Evolutionary conservation across 2,797 vertebrate genomes (phyloP).

Genomic region (Lates japonicus): DNA sequence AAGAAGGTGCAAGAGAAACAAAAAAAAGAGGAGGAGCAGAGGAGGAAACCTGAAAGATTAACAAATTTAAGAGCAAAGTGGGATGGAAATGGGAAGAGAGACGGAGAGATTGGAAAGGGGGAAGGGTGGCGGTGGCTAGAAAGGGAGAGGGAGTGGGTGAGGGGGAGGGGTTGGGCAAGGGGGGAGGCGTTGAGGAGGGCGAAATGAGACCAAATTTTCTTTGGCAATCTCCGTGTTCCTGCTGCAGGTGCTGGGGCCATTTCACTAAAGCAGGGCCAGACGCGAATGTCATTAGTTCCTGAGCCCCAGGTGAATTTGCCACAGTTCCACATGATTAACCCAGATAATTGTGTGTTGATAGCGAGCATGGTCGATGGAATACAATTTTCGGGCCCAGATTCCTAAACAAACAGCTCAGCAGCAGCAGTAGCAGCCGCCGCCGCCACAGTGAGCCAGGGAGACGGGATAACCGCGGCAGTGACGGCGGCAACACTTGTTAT

Average conservation of each 20-base stretch:
- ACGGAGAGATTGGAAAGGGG: constrained; percentile 65
- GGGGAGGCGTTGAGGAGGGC: constrained; percentile 86
- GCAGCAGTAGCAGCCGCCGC: constrained; percentile 64
- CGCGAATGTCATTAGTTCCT: constrained; percentile 99
- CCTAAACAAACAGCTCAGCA: constrained; percentile 99
- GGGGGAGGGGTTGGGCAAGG: constrained; percentile 76
- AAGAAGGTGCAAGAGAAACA: constrained; percentile 22
- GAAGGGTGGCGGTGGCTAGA: constrained; percentile 31
- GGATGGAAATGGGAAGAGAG: constrained; percentile 63
- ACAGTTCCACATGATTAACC: constrained; percentile 99
- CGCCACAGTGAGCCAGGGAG: constrained; percentile 85
- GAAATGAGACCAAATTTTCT: constrained; percentile 98
- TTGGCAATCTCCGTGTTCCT: constrained; percentile 99
- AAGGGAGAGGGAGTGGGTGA: constrained; percentile 34
- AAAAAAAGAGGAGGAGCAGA: constrained; percentile 37
- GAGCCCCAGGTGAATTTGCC: constrained; percentile 99
- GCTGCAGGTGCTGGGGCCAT: constrained; percentile 99
- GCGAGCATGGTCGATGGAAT: constrained; percentile 99
- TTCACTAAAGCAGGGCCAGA: constrained; percentile 99
- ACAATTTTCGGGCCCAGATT: constrained; percentile 99
- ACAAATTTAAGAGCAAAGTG: constrained; percentile 64
- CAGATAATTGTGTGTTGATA: constrained; percentile 99
- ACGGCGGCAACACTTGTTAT: constrained; percentile 65
- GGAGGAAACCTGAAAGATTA: constrained; percentile 61
- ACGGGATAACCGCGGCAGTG: constrained; percentile 82